These are phyloP conservation scores for Drosophila infuscata DNA, from an alignment of 2,888 invertebrate species.

Conservation along the genomic window DNA sequence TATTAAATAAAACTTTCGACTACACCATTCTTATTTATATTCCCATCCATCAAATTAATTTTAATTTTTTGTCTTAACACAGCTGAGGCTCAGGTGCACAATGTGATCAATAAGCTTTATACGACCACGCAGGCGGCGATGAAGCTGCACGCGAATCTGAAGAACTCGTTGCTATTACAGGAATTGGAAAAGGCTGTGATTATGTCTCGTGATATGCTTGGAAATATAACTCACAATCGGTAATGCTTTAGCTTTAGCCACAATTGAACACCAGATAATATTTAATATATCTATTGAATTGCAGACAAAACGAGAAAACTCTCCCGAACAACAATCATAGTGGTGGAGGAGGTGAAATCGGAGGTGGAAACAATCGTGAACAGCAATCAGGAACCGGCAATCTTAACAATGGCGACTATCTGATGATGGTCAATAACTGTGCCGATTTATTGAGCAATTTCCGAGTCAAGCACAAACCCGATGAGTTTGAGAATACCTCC, in stretches of 20 bases:
- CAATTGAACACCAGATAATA: background rate
- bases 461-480: constrained; percentile 85
- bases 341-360: constrained; percentile 42
- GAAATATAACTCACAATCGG: constrained; percentile 84
- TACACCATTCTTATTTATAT: background rate
- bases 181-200: constrained; percentile 85
- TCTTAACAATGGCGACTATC: constrained; percentile 85
- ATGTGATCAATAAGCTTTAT: constrained; percentile 87
- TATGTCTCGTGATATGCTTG: constrained; percentile 85
- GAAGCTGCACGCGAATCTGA: constrained; percentile 84
- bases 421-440: constrained; percentile 88
- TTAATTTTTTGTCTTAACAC: constrained; percentile 13
- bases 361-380: constrained; percentile 62
- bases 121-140: constrained; percentile 85
- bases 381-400: constrained; percentile 58
- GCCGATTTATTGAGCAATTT: constrained; percentile 87
- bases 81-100: constrained; percentile 88
- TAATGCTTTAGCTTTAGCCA: constrained; percentile 26
- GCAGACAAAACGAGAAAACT: constrained; percentile 73
- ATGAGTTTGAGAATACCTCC: constrained; percentile 85
- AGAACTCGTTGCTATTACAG: constrained; percentile 84
- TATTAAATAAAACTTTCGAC: background rate
- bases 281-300: constrained; percentile 5
- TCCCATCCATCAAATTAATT: background rate
- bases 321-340: constrained; percentile 65